Base-by-base conservation (phyloP, 2,797 vertebrate genomes). In the Catostomus latipinnis region DNA sequence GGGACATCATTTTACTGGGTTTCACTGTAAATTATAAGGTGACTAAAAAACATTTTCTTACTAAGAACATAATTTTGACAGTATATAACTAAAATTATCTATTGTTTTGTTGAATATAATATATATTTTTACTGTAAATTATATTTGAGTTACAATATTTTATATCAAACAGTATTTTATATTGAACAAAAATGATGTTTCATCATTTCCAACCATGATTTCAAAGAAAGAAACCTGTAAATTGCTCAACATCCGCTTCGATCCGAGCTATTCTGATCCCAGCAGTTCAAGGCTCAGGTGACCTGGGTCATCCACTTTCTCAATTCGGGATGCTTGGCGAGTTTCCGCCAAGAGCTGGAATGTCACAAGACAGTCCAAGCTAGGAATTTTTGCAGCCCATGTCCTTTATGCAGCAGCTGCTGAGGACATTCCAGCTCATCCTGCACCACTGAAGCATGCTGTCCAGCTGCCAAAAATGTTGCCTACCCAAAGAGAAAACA, bases 331-430 rank as follows among this genome's bases (percentile, higher is more conserved):
- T 68, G 61, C 61, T 84, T 71, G 14, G n/a, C 4, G 62, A 56
- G 72, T 77, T 83, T 81, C 82, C 63, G 9, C 49, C 63, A 48
- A 46, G 49, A 57, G 46, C 61, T 61, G 73, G 69, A 83, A 83
- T 81, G 72, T 82, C 68, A 45, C 18, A 74, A 61, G 58, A 48
- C 77, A 69, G 63, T 75, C 71, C 77, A 58, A 60, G 16, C 56
- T 76, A 63, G 74, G 77, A 81, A 84, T 73, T 76, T 86, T 78
- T 76, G 81, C n/a, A 34, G 74, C 48, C 14, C 45, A 14, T 76
- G 54, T 71, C 52, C n/a, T 12, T 60, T 43, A 14, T 45, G 62
- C 71, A 76, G 48, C 8, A 67, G 49, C 63, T 78, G 68, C 71
- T 11, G 18, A n/a, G 71, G 77, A 84, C 74, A 68, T 80, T 70